phyloP scores from a whole-genome alignment of 2,113 vertebrate species.

The Numenius arquata region DNA sequence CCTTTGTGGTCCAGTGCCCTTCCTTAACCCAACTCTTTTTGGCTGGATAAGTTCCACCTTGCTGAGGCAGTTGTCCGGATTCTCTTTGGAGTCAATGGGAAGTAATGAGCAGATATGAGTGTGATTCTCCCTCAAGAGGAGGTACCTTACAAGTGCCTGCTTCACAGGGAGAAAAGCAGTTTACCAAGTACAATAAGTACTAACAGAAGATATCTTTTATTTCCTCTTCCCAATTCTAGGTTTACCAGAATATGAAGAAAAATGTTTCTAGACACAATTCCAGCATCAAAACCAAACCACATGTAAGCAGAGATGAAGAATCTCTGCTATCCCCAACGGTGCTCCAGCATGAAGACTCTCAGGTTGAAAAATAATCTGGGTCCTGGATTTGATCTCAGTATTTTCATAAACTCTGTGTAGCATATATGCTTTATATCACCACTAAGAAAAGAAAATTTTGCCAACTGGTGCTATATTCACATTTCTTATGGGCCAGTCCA shows the following conservation, averaged over 20 bases:
- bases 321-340: not conserved
- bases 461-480: constrained; percentile 23
- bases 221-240: constrained; percentile 38
- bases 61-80: not conserved
- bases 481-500: not conserved
- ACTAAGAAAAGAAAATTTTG: not conserved
- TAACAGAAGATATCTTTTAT: not conserved
- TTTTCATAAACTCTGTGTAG: not conserved
- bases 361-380: constrained; percentile 6
- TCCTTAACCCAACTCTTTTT: not conserved
- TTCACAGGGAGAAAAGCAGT: not conserved
- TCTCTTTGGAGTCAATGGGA: not conserved
- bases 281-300: constrained; percentile 4
- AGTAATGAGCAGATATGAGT: not conserved
- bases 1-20: not conserved
- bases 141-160: not conserved
- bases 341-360: not conserved
- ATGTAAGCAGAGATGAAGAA: not conserved
- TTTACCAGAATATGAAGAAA: constrained; percentile 59
- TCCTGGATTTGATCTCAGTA: not conserved
- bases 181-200: not conserved
- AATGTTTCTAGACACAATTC: not conserved
- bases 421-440: not conserved
- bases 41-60: not conserved
- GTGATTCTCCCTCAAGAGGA: not conserved